phyloP scores from a whole-genome alignment of 2,113 vertebrate species.

The Brienomyrus longianalis region DNA sequence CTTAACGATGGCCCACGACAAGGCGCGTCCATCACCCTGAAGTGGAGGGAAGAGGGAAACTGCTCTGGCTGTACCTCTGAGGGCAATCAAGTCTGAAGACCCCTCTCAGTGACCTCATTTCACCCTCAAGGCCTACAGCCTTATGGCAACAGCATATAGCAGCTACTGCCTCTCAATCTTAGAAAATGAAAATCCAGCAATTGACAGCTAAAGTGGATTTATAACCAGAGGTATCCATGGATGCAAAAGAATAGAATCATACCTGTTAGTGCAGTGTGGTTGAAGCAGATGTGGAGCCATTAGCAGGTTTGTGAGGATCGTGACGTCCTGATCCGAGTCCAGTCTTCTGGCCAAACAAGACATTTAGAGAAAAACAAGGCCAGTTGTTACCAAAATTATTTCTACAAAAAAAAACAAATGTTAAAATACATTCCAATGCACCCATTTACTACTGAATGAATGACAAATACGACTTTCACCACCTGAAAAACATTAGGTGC shows the following conservation, averaged over 20 bases:
- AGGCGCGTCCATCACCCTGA: not conserved
- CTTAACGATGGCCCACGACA: not conserved
- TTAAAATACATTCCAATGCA: not conserved
- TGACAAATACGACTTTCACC: not conserved
- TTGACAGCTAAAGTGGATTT: not conserved
- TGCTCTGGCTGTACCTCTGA: not conserved
- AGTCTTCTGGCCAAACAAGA: not conserved
- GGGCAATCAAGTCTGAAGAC: conserved; percentile 2
- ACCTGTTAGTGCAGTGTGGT: not conserved
- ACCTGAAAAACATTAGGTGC: not conserved
- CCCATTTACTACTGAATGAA: not conserved
- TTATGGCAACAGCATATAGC: not conserved
- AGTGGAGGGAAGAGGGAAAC: not conserved
- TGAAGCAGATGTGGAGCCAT: not conserved
- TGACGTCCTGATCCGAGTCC: not conserved
- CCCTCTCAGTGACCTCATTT: not conserved
- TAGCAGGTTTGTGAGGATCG: not conserved
- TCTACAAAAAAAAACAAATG: not conserved
- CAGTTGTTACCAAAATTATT: not conserved
- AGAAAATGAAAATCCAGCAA: not conserved
- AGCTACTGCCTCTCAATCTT: not conserved
- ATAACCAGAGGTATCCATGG: not conserved
- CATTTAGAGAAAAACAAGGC: not conserved
- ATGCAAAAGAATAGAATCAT: not conserved
- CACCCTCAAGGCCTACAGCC: not conserved